Evolutionary conservation across 2,797 vertebrate genomes (phyloP).

Genomic region (Megaceryle alcyon): DNA sequence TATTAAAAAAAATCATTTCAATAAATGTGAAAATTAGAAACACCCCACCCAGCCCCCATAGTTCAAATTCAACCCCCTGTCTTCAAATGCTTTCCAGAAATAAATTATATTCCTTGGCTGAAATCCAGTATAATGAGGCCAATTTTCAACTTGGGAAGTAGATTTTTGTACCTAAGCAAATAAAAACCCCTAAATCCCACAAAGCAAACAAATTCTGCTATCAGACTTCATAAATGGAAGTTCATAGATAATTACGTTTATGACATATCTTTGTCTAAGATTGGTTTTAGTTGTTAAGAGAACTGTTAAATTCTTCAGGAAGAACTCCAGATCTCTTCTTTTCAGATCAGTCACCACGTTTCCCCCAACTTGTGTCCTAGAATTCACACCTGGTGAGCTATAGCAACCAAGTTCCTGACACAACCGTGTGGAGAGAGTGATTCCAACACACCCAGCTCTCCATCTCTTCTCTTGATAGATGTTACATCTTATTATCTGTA

Average conservation of each 20-base stretch:
- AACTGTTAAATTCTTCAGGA: background rate
- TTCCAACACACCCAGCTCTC: background rate
- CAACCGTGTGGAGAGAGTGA: background rate
- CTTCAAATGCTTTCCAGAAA: background rate
- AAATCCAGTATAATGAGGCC: background rate
- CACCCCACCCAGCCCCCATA: no score
- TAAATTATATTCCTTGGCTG: background rate
- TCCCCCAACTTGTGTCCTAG: background rate
- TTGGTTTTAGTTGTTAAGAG: background rate
- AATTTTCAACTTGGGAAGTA: background rate
- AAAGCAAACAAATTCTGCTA: background rate
- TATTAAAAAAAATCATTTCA: no score
- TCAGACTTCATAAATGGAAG: background rate
- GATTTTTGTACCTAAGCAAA: background rate
- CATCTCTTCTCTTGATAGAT: background rate
- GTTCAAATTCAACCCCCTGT: background rate
- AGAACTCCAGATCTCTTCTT: background rate
- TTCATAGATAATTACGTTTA: background rate
- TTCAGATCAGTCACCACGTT: background rate
- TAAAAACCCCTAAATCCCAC: background rate
- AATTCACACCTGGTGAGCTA: background rate
- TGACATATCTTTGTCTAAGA: background rate
- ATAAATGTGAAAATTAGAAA: background rate
- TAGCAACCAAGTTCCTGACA: background rate
- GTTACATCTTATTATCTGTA: background rate